Percentiles rank a stretch among this genome's conserved stretches.
These are phyloP conservation scores for Tychaedon coryphoeus DNA, from an alignment of 2,113 vertebrate genomes.

Conservation along the genomic window DNA sequence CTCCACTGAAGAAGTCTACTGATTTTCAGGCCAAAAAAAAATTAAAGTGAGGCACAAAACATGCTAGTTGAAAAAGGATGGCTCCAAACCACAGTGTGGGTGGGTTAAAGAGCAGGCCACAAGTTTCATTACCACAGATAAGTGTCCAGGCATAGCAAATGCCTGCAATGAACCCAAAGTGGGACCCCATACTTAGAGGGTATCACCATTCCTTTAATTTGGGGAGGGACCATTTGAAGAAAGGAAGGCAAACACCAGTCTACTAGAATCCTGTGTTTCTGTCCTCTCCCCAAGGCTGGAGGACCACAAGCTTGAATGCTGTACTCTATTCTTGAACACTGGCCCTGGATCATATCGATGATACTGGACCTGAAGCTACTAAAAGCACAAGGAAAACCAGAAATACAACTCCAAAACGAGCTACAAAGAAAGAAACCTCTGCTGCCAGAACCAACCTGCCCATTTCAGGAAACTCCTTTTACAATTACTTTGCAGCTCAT, in stretches of 20 bases:
- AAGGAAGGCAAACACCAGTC: background rate
- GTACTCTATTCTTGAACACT: background rate
- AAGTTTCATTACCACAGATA: background rate
- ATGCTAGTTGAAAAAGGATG: background rate
- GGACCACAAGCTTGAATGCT: background rate
- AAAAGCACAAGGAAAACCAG: background rate
- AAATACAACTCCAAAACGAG: background rate
- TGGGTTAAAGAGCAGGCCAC: background rate
- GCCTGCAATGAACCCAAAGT: background rate
- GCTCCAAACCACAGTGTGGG: background rate
- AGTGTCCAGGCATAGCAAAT: background rate
- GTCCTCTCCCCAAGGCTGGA: background rate
- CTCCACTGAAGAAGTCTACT: background rate
- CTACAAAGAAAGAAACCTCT: background rate
- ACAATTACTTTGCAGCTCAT: slow-evolving; percentile 23
- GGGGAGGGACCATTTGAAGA: background rate
- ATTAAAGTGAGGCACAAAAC: background rate
- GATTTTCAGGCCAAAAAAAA: background rate
- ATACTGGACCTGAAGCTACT: background rate
- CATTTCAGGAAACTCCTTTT: background rate
- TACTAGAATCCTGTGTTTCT: background rate
- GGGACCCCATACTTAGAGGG: background rate
- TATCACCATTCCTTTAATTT: background rate
- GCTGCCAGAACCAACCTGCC: slow-evolving; percentile 26
- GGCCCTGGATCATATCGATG: background rate